Base-by-base conservation (phyloP, 1,140 invertebrate genomes). In the Copidosoma floridanum region DNA sequence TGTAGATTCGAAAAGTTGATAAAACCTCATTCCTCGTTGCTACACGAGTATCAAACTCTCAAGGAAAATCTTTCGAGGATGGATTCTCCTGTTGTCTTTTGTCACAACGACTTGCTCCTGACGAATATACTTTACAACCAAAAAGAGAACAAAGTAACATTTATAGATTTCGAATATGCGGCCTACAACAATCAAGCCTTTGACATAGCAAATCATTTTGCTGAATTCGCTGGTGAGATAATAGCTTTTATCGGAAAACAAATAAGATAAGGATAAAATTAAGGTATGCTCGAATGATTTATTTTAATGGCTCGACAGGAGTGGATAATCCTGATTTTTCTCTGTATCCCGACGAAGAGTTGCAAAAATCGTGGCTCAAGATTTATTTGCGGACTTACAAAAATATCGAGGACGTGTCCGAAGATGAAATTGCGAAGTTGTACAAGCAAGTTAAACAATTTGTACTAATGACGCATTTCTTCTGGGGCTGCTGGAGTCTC, bases 151-250 rank as follows among this genome's bases (percentile, higher is more conserved):
- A 82, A 82, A 65, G 87, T 98, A 3, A 88, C 87, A 20, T 99
- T 99, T 75, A 99, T 99, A 69, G 97, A 99, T 80, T 99, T 94
- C 80, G 97, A 99, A 78, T 99, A 99, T 81, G 91, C 92, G 7
- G 89, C 85, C 59, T 89, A 89, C 68, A 99, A 99, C 81, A 97
- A 93, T 81, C 93, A 96, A 79, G 90, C 94, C 1, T 99, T 86
- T 80, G 97, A 99, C 81, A 96, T 99, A 76, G 97, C 89, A 14
- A 98, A 99, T 84, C 96, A 99, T 83, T 99, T 99, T 83, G 89
- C 90, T 70, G 97, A 99, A 85, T 98, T 94, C 85, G 92, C 92
- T 70, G 96, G 96, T 91, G 83, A 84, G n/a, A n/a, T n/a, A n/a
- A n/a, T n/a, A n/a, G n/a, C n/a, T n/a, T n/a, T n/a, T n/a, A n/a